These are phyloP conservation scores for Clistopyga incitator DNA, from an alignment of 2,888 invertebrate species.

Conservation along the genomic window DNA sequence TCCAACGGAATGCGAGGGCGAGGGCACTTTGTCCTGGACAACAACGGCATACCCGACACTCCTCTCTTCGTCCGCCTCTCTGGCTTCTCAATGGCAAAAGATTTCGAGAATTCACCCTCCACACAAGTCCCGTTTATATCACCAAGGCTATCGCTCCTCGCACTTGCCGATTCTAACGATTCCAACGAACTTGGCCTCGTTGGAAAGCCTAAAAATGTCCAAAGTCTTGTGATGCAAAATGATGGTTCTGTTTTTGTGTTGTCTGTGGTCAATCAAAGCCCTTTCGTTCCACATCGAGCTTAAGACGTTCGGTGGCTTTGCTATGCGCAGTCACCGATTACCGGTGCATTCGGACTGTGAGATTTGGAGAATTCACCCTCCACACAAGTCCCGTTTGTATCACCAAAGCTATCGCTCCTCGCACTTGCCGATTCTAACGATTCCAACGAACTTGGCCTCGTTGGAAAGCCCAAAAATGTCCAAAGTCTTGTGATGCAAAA, in stretches of 20 bases:
- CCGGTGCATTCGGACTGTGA: neutral
- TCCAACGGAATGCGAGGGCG: neutral
- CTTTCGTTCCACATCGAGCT: no score
- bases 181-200: neutral
- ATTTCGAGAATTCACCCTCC: slow-evolving; percentile 24
- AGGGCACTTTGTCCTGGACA: slow-evolving; percentile 22
- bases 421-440: neutral
- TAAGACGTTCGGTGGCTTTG: no score
- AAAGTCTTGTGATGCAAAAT: neutral
- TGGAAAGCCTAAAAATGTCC: neutral
- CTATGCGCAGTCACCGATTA: neutral
- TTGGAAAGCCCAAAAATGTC: neutral
- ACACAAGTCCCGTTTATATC: neutral
- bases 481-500: no score
- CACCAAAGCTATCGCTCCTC: neutral
- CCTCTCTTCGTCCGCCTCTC: neutral
- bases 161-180: neutral
- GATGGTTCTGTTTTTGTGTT: no score
- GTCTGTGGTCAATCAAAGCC: no score
- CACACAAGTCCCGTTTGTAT: neutral
- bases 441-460: neutral
- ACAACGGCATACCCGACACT: neutral
- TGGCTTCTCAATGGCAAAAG: slow-evolving; percentile 9
- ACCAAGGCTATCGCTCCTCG: neutral
- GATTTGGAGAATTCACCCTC: slow-evolving; percentile 25